Base-by-base conservation (phyloP, 1,140 invertebrate species). In the Anastrepha obliqua region DNA sequence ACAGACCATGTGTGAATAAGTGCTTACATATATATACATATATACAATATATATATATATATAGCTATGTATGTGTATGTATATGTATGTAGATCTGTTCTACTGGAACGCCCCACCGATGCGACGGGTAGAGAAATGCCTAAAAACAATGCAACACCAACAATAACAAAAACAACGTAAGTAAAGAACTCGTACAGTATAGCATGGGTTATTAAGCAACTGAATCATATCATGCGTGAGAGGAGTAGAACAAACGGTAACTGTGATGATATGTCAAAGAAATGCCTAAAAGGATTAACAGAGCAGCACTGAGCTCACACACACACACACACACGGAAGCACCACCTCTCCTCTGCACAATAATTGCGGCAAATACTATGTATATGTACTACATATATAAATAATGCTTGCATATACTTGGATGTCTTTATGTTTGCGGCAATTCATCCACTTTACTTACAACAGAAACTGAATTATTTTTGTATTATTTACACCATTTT, bases 231-330 rank as follows among this genome's bases (percentile, higher is more conserved):
- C 42, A 70, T 1, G 42, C 42, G 29, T 15, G 67, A 70, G 11
- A 42, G 42, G 5, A 65, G 67, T 70, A 9, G 42, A 11, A 3
- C 42, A 20, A 70, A 44, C 67, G 6, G 4, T 70, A 44, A 4
- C 67, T 47, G 67, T 70, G 42, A 70, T 70, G 11, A 70, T 44
- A 70, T 70, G 67, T 70, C 67, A 70, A 70, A 70, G 67, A 70
- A 70, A 70, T 17, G 42, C 67, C 67, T 47, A 47, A 70, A 70
- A 70, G 67, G 42, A 70, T 70, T 70, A 70, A 70, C 67, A 70
- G 29, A 65, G 67, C 42, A 70, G 67, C 67, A 44, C 67, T 15
- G 42, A 42, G 7, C 6, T 9, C 5, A 0, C 51, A 9, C 51
- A 55, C 29, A 0, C 51, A 9, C 51, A 55, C 29, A 29, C 1